These are phyloP conservation scores for Cheilosia urbana DNA, from an alignment of 2,888 invertebrate genomes.

Conservation along the genomic window DNA sequence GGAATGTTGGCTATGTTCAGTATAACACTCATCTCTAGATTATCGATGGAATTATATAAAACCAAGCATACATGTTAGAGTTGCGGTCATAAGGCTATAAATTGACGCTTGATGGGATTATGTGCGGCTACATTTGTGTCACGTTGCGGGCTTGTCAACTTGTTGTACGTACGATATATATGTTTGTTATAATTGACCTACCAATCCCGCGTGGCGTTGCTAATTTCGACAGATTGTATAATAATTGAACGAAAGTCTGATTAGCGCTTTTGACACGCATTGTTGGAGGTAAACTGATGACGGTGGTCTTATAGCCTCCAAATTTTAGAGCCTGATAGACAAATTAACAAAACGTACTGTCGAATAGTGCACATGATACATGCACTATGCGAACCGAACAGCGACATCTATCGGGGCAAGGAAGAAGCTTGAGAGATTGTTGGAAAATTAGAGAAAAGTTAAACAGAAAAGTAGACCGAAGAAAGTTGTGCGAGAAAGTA, in stretches of 20 bases:
- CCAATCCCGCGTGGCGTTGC: constrained; percentile 7
- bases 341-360: neutral
- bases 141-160: constrained; percentile 33
- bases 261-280: neutral
- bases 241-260: neutral
- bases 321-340: neutral
- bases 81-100: neutral
- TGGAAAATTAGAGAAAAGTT: too few species aligned
- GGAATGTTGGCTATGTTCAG: constrained; percentile 31
- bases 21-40: constrained; percentile 12
- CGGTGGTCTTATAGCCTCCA: neutral
- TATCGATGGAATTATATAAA: constrained; percentile 24
- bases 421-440: too few species aligned
- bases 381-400: too few species aligned
- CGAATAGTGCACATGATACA: too few species aligned
- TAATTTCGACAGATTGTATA: constrained; percentile 14
- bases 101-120: neutral
- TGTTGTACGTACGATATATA: neutral
- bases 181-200: neutral
- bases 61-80: neutral
- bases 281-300: neutral
- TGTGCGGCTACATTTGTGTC: constrained; percentile 22
- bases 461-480: too few species aligned
- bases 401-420: too few species aligned
- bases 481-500: too few species aligned